These are phyloP conservation scores for Rugalucina vietnamica DNA, from an alignment of 2,888 invertebrate genomes.

Conservation along the genomic window DNA sequence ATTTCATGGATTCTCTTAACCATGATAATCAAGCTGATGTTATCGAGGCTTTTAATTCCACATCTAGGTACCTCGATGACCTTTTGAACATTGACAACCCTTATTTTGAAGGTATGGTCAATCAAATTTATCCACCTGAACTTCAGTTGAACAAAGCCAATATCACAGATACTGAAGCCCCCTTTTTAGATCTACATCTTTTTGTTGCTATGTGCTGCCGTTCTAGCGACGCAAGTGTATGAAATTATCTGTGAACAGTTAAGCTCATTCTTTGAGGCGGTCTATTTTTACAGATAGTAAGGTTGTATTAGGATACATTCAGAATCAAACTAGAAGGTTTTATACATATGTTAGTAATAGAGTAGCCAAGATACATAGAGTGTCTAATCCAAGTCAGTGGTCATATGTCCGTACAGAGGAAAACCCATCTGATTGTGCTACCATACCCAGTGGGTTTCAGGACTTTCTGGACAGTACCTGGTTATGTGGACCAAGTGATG, in stretches of 20 bases:
- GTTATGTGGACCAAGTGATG: not conserved
- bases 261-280: not conserved
- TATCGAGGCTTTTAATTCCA: no score
- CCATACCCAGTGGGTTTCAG: not conserved
- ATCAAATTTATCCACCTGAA: no score
- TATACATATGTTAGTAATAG: conserved; percentile 44
- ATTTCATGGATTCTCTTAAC: no score
- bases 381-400: conserved; percentile 41
- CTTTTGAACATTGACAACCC: no score
- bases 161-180: no score
- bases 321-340: conserved; percentile 38
- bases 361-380: conserved; percentile 21
- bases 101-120: no score
- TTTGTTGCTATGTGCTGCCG: conserved; percentile 52
- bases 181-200: no score
- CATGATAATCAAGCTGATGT: no score
- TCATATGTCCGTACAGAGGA: not conserved
- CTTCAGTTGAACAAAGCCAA: no score
- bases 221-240: conserved; percentile 21
- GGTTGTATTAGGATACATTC: conserved; percentile 49
- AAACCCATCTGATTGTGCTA: conserved; percentile 24
- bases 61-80: no score
- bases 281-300: conserved; percentile 43
- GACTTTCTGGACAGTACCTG: not conserved
- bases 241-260: conserved; percentile 17